A percentile compares a stretch with the other conserved stretches of the same genome.
Evolutionary conservation across 2,888 invertebrate species (phyloP).

Genomic region (Chesias legatella): DNA sequence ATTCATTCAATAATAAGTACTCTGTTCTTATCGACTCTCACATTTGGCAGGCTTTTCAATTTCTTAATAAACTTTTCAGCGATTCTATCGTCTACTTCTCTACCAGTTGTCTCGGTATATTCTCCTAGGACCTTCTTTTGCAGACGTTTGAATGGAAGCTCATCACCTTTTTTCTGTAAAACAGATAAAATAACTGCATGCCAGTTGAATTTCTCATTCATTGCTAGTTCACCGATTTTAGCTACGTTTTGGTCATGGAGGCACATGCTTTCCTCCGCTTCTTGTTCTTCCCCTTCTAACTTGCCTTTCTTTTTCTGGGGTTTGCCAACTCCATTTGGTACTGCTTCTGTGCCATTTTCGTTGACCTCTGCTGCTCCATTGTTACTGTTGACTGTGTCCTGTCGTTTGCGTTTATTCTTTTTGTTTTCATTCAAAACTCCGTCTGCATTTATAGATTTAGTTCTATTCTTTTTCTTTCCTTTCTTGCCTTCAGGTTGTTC

Average conservation of each 20-base stretch:
- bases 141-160: slow-evolving; percentile 85
- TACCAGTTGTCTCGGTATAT: slow-evolving; percentile 76
- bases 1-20: slow-evolving; percentile 62
- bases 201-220: slow-evolving; percentile 71
- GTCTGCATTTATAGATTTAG: slow-evolving; percentile 45
- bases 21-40: slow-evolving; percentile 82
- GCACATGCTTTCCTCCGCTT: slow-evolving; percentile 56
- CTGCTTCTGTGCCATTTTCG: slow-evolving; percentile 29
- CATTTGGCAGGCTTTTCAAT: slow-evolving; percentile 83
- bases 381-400: slow-evolving; percentile 58
- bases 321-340: slow-evolving; percentile 32
- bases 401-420: slow-evolving; percentile 65
- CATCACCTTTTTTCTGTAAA: slow-evolving; percentile 78
- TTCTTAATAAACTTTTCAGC: slow-evolving; percentile 86
- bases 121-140: slow-evolving; percentile 87
- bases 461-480: slow-evolving; percentile 66
- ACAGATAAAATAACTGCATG: slow-evolving; percentile 71
- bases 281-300: slow-evolving; percentile 49
- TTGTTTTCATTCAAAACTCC: slow-evolving; percentile 42
- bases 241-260: slow-evolving; percentile 73
- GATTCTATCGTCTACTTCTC: slow-evolving; percentile 82
- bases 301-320: slow-evolving; percentile 63
- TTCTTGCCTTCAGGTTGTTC: slow-evolving; percentile 53
- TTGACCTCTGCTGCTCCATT: slow-evolving; percentile 23
- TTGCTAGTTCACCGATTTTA: slow-evolving; percentile 54